Evolutionary conservation across 2,113 vertebrate genomes (phyloP).

Genomic region (Dryoscopus gambensis): DNA sequence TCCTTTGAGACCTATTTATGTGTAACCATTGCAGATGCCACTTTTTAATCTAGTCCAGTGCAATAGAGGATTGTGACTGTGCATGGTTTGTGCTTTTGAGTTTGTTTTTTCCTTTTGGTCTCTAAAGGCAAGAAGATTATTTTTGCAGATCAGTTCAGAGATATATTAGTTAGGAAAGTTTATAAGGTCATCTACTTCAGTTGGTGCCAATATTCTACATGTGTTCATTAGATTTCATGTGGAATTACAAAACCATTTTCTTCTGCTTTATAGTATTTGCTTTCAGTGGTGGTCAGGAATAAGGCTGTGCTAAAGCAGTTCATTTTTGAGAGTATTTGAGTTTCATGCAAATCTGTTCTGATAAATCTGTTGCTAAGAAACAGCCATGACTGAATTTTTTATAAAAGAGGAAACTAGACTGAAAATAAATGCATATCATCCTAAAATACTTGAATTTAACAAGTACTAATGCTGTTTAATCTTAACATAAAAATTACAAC

Average conservation of each 20-base stretch:
- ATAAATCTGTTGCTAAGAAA: conserved; percentile 45
- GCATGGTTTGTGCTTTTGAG: neutral
- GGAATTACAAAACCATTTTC: neutral
- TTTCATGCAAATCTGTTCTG: conserved; percentile 17
- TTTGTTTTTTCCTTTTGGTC: neutral
- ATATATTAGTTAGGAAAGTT: neutral
- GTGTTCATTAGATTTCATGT: neutral
- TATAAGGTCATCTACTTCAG: neutral
- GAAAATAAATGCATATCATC: neutral
- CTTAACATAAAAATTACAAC: neutral
- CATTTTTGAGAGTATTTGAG: neutral
- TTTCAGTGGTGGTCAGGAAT: neutral
- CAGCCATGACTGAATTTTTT: neutral
- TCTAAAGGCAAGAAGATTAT: neutral
- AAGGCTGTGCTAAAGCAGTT: neutral
- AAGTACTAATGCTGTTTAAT: neutral
- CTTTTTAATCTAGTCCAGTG: neutral
- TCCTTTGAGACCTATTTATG: neutral
- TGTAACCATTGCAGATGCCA: neutral
- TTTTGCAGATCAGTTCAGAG: neutral
- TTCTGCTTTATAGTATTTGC: neutral
- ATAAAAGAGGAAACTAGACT: neutral
- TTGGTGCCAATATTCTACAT: neutral
- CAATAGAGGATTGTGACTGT: neutral
- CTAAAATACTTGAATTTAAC: neutral